Base-by-base conservation (phyloP, 2,797 vertebrate genomes). In the Oreonectes daqikongensis region DNA sequence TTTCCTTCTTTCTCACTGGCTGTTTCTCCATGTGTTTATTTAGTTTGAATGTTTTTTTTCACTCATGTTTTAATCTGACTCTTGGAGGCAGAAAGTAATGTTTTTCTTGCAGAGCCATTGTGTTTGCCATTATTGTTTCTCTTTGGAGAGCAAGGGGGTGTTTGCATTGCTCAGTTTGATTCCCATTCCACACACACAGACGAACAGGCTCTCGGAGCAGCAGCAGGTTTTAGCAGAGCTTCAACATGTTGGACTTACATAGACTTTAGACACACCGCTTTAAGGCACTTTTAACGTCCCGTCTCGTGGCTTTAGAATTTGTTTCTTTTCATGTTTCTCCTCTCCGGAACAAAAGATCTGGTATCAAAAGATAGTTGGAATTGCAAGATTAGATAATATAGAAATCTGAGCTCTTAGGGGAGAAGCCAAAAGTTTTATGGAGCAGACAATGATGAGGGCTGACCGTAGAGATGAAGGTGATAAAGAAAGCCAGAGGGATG, bases 101-200 rank as follows among this genome's bases (percentile, higher is more conserved):
- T 88, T 84, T 85, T 81, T 84, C 82, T 87, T 11, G 50, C 20
- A 53, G 50, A 53, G 20, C 80, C 84, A 82, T 85, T 88, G 86
- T 87, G 77, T 85, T 89, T 78, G 65, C 78, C 87, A 88, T 76
- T 82, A 70, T 67, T 78, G 59, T 52, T n/a, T 72, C 72, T 55
- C 63, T 79, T 75, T 88, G 79, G 72, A 87, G 80, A 75, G 52
- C 67, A 20, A 6, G 84, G 85, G 28, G 4, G 5, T 9, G 11
- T 35, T 68, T 59, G 42, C 28, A 50, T 24, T 77, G 63, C 53
- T 77, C 74, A 60, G 14, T 67, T 59, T 67, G 63, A 67, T 65
- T 63, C 28, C n/a, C 18, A 46, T 55, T 55, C 65, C 72, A 53
- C 66, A 82, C 78, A 81, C 78, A 68, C 71, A 67, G 50, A 71